These are phyloP conservation scores for Drosophila pegasa DNA, from an alignment of 2,888 invertebrate species.

Conservation along the genomic window DNA sequence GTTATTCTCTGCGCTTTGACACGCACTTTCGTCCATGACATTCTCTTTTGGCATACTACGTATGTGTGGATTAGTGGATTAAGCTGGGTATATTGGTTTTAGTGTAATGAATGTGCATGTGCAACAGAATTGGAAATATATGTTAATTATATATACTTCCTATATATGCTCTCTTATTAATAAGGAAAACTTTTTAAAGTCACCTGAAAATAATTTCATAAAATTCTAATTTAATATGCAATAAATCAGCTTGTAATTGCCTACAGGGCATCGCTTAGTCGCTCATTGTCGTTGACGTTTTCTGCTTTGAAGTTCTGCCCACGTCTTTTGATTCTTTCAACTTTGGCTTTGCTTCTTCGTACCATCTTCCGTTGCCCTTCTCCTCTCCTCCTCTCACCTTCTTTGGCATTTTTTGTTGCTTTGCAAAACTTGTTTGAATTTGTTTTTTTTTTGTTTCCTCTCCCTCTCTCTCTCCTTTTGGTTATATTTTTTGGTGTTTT, in stretches of 20 bases:
- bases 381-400: background rate
- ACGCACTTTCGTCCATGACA: constrained; percentile 32
- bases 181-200: too few relatives aligned
- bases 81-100: background rate
- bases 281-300: background rate
- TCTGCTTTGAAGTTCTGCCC: constrained; percentile 10
- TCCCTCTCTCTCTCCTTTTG: background rate
- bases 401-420: constrained; percentile 20
- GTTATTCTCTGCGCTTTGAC: constrained; percentile 25
- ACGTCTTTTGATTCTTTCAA: constrained; percentile 13
- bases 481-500: constrained; percentile 16
- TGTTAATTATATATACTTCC: too few relatives aligned
- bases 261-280: background rate
- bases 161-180: too few relatives aligned
- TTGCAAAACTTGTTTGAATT: constrained; percentile 48
- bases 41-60: constrained; percentile 2
- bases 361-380: background rate
- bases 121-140: too few relatives aligned
- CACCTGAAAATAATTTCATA: too few relatives aligned
- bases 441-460: constrained; percentile 6
- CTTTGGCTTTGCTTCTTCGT: constrained; percentile 14
- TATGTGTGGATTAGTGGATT: background rate
- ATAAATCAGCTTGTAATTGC: background rate
- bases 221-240: too few relatives aligned
- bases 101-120: background rate